Conservation (phyloP, 53 echinoderm and acorn worm genomes). For the Mesocentrotus franciscanus region DNA sequence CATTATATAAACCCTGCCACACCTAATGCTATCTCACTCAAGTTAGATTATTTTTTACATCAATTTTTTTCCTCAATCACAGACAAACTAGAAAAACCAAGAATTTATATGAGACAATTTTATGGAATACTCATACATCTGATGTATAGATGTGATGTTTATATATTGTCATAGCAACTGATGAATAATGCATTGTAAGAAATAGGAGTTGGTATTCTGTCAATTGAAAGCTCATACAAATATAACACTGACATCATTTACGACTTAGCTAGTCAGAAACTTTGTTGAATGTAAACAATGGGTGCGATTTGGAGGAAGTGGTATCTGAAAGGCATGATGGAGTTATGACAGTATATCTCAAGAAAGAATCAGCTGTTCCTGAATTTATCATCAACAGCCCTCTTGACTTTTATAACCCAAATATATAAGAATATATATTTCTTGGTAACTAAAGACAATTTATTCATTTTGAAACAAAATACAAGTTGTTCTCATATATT, state of each 20-base stretch:
- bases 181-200: background rate
- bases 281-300: constrained; percentile 34
- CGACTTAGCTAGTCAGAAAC: background rate
- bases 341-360: background rate
- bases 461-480: background rate
- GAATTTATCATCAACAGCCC: background rate
- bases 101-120: too few relatives aligned
- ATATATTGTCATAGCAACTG: background rate
- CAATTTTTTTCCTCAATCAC: too few relatives aligned
- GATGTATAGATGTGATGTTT: too few relatives aligned
- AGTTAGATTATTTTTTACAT: too few relatives aligned
- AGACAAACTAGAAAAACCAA: too few relatives aligned
- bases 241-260: background rate
- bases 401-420: background rate
- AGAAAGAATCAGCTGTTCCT: background rate
- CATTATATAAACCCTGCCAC: too few relatives aligned
- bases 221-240: background rate
- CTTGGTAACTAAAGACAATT: background rate
- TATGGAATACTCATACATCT: too few relatives aligned
- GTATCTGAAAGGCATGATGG: background rate
- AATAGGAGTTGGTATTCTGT: background rate
- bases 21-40: too few relatives aligned
- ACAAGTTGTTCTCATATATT: background rate
- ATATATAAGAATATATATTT: background rate
- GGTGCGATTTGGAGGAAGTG: background rate